Base-by-base conservation (phyloP, 2,113 vertebrate genomes). In the Misgurnus anguillicaudatus region DNA sequence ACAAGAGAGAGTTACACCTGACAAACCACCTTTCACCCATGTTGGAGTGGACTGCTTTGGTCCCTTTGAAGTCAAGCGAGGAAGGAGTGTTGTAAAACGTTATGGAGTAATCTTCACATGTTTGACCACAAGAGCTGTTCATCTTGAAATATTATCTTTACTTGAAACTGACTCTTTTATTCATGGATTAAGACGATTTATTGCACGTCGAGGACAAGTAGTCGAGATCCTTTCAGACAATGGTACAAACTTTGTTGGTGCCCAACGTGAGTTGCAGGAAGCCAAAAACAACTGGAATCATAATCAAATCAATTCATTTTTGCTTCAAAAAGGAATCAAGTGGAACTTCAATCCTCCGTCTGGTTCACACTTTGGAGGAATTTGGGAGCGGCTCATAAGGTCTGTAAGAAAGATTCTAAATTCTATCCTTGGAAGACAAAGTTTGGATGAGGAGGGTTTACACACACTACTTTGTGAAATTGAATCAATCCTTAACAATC, bases 401-500 rank as follows among this genome's bases (percentile, higher is more conserved):
- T 13, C 31, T 9, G 48, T 68, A 3, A 38, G 61, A 10, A 61
- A 38, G 11, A n/a, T 63, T 61, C 7, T 73, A 5, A 69, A 60
- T 36, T 42, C 62, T 6, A 55, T 74, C 2, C 2, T 58, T 3
- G 48, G 31, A 1, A 13, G 39, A 1, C 75, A 74, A 19, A 17
- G 5, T 17, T 6, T 63, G 6, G 14, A 69, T 62, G 58, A 79
- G 14, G 58, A 79, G 13, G 24, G 64, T 19, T 42, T 82, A 8
- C 66, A 82, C 3, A 81, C 72, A 3, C 9, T 82, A 2, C 45
- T 82, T 4, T 79, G 53, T 51, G 38, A 84, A 39, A 65, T 79
- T 0, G 57, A 79, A 48, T 24, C 60, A 31, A 81, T 78, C n/a
- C 3, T 47, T 68, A 14, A 80, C 21, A 42, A 48, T 6, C n/a